A percentile compares a stretch with the other conserved stretches of the same genome.
Conservation (phyloP, 30 jellyfish, hydroid and myxozoan species). For the Rhopilema esculentum region DNA sequence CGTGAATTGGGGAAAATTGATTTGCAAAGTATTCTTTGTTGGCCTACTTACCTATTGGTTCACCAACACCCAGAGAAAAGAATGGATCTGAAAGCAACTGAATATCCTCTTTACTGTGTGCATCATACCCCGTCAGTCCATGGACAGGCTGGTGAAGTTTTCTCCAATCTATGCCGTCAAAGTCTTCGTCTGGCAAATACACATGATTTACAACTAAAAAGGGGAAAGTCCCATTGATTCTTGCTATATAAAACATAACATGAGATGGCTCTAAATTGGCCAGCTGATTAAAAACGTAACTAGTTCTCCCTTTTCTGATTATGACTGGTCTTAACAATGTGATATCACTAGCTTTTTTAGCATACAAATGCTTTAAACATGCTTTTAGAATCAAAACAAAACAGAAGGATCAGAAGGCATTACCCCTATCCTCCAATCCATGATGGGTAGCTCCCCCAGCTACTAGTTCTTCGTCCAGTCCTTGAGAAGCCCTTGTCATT, state of each 20-base stretch:
- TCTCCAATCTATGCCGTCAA: slow-evolving; percentile 72
- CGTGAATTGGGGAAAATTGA: no score
- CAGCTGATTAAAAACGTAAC: no score
- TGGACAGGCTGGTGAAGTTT: slow-evolving; percentile 48
- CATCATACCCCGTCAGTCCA: slow-evolving; percentile 47
- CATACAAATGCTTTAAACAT: no score
- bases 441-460: slow-evolving; percentile 15
- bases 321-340: no score
- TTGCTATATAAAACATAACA: neutral
- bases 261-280: no score
- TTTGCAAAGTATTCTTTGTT: no score
- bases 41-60: slow-evolving; percentile 35
- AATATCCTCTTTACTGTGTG: slow-evolving; percentile 56
- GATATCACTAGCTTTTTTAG: no score
- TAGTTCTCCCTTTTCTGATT: no score
- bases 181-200: slow-evolving; percentile 61
- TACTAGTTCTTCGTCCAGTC: slow-evolving; percentile 38
- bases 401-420: neutral
- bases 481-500: slow-evolving; percentile 20
- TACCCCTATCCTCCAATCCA: slow-evolving; percentile 17
- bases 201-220: slow-evolving; percentile 42
- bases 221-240: neutral
- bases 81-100: slow-evolving; percentile 63
- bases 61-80: slow-evolving; percentile 66
- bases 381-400: no score